A percentile compares a stretch with the other conserved stretches of the same genome.
Conservation (phyloP, 2,113 vertebrate species). For the Aramus guarauna region DNA sequence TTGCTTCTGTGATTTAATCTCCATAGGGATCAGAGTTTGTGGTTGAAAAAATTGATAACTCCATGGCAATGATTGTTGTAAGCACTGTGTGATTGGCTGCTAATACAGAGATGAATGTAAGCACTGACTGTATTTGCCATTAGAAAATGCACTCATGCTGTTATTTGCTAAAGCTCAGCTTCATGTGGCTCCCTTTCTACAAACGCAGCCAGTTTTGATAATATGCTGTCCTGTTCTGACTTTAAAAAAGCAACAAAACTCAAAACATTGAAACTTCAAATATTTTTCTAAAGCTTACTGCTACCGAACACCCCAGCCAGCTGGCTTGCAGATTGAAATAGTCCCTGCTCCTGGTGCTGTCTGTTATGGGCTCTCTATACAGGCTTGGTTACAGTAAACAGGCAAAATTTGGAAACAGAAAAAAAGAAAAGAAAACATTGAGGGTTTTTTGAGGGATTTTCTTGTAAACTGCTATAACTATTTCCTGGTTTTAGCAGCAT, state of each 20-base stretch:
- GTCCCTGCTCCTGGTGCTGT: not conserved
- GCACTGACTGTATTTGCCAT: not conserved
- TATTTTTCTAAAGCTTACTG: not conserved
- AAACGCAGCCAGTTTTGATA: not conserved
- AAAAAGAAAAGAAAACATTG: too few species aligned
- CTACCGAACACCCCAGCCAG: not conserved
- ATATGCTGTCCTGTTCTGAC: not conserved
- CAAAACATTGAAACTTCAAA: not conserved
- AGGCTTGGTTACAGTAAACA: not conserved
- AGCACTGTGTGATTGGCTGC: not conserved
- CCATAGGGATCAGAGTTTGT: not conserved
- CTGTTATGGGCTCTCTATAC: not conserved
- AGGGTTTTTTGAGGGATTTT: not conserved
- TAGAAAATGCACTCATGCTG: not conserved
- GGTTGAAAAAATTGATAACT: conserved; percentile 1
- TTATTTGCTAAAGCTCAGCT: not conserved
- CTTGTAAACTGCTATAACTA: not conserved
- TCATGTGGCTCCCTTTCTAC: not conserved
- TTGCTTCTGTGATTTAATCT: conserved; percentile 13
- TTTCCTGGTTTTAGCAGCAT: not conserved
- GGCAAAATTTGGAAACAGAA: not conserved
- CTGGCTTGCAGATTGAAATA: not conserved
- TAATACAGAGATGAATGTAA: not conserved
- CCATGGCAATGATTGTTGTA: not conserved
- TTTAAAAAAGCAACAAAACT: not conserved